phyloP scores from a whole-genome alignment of 2,888 invertebrate species.

The Dicyrtoma fusca region DNA sequence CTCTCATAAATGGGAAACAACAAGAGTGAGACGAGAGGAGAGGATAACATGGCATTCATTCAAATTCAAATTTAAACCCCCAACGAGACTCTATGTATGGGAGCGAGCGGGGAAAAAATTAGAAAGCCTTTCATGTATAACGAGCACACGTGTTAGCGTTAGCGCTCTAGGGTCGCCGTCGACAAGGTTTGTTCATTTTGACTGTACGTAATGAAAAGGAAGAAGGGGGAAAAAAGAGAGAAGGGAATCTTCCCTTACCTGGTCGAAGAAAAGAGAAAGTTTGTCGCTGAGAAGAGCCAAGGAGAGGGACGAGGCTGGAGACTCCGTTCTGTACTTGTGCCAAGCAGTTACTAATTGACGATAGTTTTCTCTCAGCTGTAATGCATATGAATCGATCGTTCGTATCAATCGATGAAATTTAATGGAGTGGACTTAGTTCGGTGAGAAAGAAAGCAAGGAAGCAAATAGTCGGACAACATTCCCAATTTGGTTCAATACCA shows the following conservation, averaged over 20 bases:
- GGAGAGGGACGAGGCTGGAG: conserved; percentile 19
- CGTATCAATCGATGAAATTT: conserved; percentile 32
- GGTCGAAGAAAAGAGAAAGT: conserved; percentile 21
- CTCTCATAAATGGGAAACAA: background rate
- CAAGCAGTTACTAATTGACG: conserved; percentile 46
- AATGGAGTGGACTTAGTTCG: conserved; percentile 17
- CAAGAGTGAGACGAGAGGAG: background rate
- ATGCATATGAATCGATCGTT: conserved; percentile 28
- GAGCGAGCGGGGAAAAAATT: background rate
- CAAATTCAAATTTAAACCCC: background rate
- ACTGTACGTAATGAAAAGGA: too few species aligned
- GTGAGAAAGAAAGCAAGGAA: conserved; percentile 11
- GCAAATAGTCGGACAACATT: conserved; percentile 20
- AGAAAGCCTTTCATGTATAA: background rate
- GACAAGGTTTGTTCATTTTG: too few species aligned
- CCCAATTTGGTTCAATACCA: background rate
- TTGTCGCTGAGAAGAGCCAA: conserved; percentile 21
- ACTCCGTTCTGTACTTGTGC: conserved; percentile 42
- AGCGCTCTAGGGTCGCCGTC: too few species aligned
- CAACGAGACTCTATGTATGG: too few species aligned
- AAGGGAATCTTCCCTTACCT: conserved; percentile 19
- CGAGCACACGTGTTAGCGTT: too few species aligned
- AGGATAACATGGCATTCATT: background rate
- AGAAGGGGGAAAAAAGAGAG: background rate
- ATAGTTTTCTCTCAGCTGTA: conserved; percentile 45